A percentile compares a stretch with the other conserved stretches of the same genome.
Conservation (phyloP, 2,888 invertebrate species). For the Drosophila atripex region DNA sequence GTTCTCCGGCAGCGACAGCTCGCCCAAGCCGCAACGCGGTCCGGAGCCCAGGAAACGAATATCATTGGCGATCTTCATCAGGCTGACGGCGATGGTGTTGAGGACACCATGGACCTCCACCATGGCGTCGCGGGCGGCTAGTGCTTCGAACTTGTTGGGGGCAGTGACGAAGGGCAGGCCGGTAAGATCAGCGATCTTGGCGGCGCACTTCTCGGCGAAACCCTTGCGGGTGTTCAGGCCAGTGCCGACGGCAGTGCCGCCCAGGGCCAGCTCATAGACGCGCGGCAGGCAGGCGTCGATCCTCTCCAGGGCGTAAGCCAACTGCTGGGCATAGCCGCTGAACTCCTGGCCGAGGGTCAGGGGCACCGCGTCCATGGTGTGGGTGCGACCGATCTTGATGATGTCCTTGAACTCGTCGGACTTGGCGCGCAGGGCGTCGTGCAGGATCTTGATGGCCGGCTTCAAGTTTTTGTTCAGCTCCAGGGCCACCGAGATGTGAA, state of each 20-base stretch:
- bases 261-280: constrained; percentile 95
- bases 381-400: constrained; percentile 96
- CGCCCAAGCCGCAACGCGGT: constrained; percentile 97
- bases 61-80: constrained; percentile 99
- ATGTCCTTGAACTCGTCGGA: constrained; percentile 93
- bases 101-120: constrained; percentile 98
- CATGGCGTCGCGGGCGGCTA: constrained; percentile 96
- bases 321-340: constrained; percentile 94
- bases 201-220: constrained; percentile 97
- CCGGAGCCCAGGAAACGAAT: constrained; percentile 96
- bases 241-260: constrained; percentile 99
- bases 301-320: constrained; percentile 93
- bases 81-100: constrained; percentile 94
- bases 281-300: constrained; percentile 93
- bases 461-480: constrained; percentile 92
- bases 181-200: constrained; percentile 91
- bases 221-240: constrained; percentile 97
- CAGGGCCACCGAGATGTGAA: constrained; percentile 98
- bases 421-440: constrained; percentile 90
- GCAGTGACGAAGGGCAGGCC: constrained; percentile 96
- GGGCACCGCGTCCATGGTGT: constrained; percentile 96
- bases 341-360: constrained; percentile 99
- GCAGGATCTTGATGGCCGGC: constrained; percentile 91
- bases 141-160: constrained; percentile 98
- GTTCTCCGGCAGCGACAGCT: constrained; percentile 97